Conservation (phyloP, 2,113 vertebrate species). For the Oryzias melastigma region DNA sequence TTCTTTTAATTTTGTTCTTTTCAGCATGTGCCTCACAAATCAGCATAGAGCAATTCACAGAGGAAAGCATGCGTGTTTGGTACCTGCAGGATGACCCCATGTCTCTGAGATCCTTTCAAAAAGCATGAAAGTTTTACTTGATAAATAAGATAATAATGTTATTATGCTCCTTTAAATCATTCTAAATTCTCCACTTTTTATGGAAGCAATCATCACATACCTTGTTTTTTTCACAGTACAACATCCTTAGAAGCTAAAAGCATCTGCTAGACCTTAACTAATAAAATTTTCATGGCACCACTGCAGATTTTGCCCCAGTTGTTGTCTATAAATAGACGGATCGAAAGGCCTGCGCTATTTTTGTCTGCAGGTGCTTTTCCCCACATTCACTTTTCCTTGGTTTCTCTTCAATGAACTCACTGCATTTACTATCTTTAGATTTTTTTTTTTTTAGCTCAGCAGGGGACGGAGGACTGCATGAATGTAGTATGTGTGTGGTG, state of each 20-base stretch:
- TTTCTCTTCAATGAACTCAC: slow-evolving; percentile 59
- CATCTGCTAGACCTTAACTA: slow-evolving; percentile 11
- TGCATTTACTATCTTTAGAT: slow-evolving; percentile 75
- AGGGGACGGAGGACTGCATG: slow-evolving; percentile 34
- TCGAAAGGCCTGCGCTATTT: slow-evolving; percentile 68
- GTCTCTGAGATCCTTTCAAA: too few relatives aligned
- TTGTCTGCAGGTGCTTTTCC: slow-evolving; percentile 74
- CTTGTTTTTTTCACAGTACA: not conserved
- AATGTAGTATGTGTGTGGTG: slow-evolving; percentile 29
- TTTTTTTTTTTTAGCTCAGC: slow-evolving; percentile 63
- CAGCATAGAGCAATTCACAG: too few relatives aligned
- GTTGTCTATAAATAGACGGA: slow-evolving; percentile 69
- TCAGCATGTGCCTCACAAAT: too few relatives aligned
- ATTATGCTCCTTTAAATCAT: too few relatives aligned
- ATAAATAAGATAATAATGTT: too few relatives aligned
- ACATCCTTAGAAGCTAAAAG: slow-evolving; percentile 7
- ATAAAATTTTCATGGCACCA: slow-evolving; percentile 52
- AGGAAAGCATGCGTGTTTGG: too few relatives aligned
- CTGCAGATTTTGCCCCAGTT: slow-evolving; percentile 51
- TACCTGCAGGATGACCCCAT: too few relatives aligned
- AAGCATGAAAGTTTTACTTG: too few relatives aligned
- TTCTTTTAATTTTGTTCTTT: too few relatives aligned
- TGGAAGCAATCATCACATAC: not conserved
- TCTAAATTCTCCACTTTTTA: not conserved
- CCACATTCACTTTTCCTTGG: slow-evolving; percentile 40